Evolutionary conservation across 2,113 vertebrate species (phyloP), one percentile per base, ranked within the genome.

Genomic region (Tichodroma muraria): DNA sequence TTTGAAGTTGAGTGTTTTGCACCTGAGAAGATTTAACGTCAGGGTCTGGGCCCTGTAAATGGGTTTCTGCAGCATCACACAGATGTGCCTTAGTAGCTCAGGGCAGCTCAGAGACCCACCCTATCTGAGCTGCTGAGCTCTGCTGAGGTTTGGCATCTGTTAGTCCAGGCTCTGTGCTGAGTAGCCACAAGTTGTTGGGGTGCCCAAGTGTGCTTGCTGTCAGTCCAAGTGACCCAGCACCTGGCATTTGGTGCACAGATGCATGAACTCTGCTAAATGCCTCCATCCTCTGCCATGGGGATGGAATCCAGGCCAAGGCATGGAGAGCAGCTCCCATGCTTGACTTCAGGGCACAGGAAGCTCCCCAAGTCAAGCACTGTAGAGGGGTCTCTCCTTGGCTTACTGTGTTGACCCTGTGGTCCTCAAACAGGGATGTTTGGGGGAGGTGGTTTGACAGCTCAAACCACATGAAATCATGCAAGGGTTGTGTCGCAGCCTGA

Each of bases 161-260:
- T 65, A 53, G 17, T 22, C 40, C 30, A 27, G n/a, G 37, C 70
- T 77, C 45, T 50, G 31, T 33, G 45, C 37, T 31, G 59, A 88
- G 80, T 40, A 44, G 79, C 27, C 49, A 15, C 19, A 21, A 52
- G 15, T 17, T 85, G 49, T 57, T 57, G 50, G n/a, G 45, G 17
- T 42, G 71, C 52, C 42, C 16, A 33, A 4, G 21, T 10, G 38
- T 35, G 38, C 66, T 78, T 89, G 60, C 80, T 75, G 37, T n/a
- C 47, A 50, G 69, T 25, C 19, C 65, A n/a, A 13, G 50, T 4
- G 22, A 30, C 30, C 52, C 47, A 89, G 72, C 50, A 53, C 50
- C 5, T 10, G n/a, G 50, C 0, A 1, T 47, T 44, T 54, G 81
- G 69, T 45, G 66, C 33, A 56, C 0, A 1, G 65, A 35, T 63